Percentiles rank a stretch among this genome's conserved stretches.
These are phyloP conservation scores for Lamellibrachia satsuma DNA, from an alignment of 2,888 invertebrate genomes.

Conservation along the genomic window DNA sequence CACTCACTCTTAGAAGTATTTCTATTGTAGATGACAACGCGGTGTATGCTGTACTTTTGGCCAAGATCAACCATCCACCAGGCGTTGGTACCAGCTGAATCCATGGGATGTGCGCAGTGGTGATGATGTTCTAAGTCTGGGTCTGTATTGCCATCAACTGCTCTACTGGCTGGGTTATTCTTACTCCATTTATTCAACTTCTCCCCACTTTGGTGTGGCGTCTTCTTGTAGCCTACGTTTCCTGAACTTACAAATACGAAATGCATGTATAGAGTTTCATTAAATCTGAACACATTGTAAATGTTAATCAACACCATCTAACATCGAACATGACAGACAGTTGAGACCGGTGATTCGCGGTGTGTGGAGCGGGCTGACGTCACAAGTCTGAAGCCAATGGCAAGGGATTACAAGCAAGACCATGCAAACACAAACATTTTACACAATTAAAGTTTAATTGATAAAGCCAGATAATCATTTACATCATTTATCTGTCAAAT, in stretches of 20 bases:
- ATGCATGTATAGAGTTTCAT: too few species aligned
- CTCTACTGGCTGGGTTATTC: neutral
- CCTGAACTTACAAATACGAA: neutral
- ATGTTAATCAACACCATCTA: too few species aligned
- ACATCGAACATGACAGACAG: too few species aligned
- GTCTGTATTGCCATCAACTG: neutral
- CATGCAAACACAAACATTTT: too few species aligned
- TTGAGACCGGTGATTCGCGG: too few species aligned
- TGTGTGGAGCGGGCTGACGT: too few species aligned
- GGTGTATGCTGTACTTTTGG: neutral
- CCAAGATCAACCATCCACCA: constrained; percentile 7
- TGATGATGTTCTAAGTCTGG: neutral
- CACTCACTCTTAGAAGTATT: neutral
- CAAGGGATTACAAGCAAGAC: too few species aligned
- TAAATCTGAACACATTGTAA: too few species aligned
- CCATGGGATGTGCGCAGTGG: neutral
- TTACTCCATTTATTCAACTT: neutral
- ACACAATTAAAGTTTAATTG: too few species aligned
- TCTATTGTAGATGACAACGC: neutral
- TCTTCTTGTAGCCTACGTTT: neutral
- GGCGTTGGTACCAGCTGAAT: neutral
- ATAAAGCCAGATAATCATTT: too few species aligned
- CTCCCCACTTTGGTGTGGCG: neutral
- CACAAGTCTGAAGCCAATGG: too few species aligned
- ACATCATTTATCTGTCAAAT: too few species aligned